These are phyloP conservation scores for Trachops cirrhosus DNA, from an alignment of 2,797 vertebrate species.

Conservation along the genomic window DNA sequence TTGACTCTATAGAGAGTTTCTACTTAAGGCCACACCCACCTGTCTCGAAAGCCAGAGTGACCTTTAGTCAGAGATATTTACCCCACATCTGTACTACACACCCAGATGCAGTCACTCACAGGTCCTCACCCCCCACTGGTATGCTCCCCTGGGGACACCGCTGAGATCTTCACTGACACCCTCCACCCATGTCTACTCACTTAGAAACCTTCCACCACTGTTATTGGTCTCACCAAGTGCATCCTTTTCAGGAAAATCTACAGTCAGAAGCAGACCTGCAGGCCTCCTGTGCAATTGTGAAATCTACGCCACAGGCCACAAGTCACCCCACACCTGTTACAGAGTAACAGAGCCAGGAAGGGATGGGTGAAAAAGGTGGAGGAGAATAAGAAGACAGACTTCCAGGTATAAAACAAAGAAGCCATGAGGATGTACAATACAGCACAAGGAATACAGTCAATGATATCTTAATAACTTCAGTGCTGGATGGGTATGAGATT, in stretches of 20 bases:
- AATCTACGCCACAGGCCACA: not conserved
- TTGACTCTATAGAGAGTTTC: not conserved
- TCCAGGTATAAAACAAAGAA: not conserved
- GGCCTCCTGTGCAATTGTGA: not conserved
- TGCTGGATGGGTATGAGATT: not conserved
- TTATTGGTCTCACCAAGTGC: no score
- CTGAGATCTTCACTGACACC: not conserved
- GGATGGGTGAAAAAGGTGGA: not conserved
- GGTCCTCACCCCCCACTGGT: not conserved
- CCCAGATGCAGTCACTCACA: not conserved
- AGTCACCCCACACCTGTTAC: not conserved
- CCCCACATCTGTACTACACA: not conserved
- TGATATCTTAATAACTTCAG: not conserved
- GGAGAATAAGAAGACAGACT: not conserved
- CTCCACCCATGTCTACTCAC: rapidly evolving
- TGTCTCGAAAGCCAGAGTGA: not conserved
- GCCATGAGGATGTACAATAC: not conserved
- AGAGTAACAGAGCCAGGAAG: not conserved
- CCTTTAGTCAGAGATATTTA: not conserved
- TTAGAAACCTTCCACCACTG: not conserved
- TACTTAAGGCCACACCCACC: not conserved
- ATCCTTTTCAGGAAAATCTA: not conserved
- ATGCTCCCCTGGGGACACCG: not conserved
- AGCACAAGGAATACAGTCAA: not conserved
- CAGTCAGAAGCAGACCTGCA: not conserved